A percentile compares a stretch with the other conserved stretches of the same genome.
Evolutionary conservation across 2,113 vertebrate species (phyloP).

Genomic region (Chloropsis cyanopogon): DNA sequence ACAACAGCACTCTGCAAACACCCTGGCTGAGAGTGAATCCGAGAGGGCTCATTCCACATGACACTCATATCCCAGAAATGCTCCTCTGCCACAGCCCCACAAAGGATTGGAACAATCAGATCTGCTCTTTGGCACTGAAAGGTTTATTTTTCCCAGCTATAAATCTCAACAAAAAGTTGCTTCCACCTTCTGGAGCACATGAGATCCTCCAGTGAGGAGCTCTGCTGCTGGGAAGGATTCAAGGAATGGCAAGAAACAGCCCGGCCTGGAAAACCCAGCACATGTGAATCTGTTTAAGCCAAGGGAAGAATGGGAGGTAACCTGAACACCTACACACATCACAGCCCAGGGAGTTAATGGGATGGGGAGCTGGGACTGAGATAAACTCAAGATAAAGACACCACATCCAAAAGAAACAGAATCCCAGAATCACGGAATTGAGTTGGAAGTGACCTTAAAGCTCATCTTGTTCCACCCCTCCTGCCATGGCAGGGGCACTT

Average conservation of each 20-base stretch:
- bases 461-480: not conserved
- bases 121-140: not conserved
- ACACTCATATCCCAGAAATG: not conserved
- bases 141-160: not conserved
- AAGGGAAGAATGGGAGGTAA: not conserved
- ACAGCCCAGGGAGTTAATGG: not conserved
- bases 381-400: not conserved
- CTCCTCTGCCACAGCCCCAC: not conserved
- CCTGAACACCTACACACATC: not conserved
- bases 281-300: not conserved
- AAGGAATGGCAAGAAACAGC: not conserved
- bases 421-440: not conserved
- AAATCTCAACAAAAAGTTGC: not conserved
- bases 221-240: not conserved
- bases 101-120: not conserved
- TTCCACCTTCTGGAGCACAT: rapidly evolving
- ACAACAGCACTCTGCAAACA: not conserved
- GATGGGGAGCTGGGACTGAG: not conserved
- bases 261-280: not conserved
- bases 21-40: rapidly evolving
- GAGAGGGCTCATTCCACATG: rapidly evolving
- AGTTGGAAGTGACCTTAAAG: not conserved
- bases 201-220: not conserved
- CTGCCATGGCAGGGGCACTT: not conserved
- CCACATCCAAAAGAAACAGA: not conserved